Percentiles rank a stretch among this genome's conserved stretches.
Evolutionary conservation across 2,888 invertebrate genomes (phyloP).

Genomic region (Drosophila koepferae): DNA sequence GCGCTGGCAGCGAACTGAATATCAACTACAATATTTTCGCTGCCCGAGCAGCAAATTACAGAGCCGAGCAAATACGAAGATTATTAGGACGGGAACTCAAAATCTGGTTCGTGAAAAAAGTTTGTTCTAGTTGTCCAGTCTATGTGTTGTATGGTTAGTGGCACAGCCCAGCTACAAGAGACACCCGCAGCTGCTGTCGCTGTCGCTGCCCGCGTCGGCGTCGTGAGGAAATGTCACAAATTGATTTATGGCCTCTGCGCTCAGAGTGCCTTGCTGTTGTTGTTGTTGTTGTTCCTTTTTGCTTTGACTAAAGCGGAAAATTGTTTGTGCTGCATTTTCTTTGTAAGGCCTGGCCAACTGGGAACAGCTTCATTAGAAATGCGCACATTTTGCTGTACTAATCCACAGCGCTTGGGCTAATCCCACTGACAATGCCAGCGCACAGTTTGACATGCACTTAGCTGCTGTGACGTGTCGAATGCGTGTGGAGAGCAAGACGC

Average conservation of each 20-base stretch:
- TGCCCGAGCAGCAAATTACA: no score
- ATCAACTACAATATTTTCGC: no score
- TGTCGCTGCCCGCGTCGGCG: conserved; percentile 39
- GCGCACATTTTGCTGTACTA: conserved; percentile 57
- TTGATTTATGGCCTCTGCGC: conserved; percentile 73
- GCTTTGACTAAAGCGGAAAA: conserved; percentile 39
- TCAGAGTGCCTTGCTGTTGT: conserved; percentile 37
- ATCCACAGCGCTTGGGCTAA: conserved; percentile 57
- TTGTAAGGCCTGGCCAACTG: conserved; percentile 40
- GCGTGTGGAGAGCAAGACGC: background rate
- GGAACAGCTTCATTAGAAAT: conserved; percentile 77
- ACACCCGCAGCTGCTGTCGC: conserved; percentile 38
- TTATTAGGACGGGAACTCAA: no score
- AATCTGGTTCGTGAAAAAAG: no score
- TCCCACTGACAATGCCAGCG: conserved; percentile 40
- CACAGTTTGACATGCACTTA: conserved; percentile 55
- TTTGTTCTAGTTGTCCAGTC: no score
- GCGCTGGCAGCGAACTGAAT: no score
- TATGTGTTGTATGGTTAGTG: no score
- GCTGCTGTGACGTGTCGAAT: conserved; percentile 33
- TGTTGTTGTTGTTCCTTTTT: conserved; percentile 18
- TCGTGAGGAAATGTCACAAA: conserved; percentile 80
- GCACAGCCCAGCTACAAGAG: background rate
- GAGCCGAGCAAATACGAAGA: no score
- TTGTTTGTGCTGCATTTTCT: conserved; percentile 57